Percentiles rank a stretch among this genome's conserved stretches.
Conservation (phyloP, 2,797 vertebrate species). For the Pelobates cultripes region DNA sequence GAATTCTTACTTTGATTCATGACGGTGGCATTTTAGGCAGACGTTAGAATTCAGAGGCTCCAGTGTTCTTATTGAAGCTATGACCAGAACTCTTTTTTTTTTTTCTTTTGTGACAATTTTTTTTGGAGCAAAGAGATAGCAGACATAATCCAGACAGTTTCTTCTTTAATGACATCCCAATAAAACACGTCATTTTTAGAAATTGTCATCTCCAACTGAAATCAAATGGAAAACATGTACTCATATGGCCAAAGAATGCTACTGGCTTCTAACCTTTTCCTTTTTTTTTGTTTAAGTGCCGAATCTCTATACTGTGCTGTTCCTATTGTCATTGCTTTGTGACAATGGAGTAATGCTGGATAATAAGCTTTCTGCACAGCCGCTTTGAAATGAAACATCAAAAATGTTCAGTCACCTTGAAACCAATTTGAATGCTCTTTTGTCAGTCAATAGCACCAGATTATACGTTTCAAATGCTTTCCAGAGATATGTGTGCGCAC, state of each 20-base stretch:
- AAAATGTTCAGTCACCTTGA: slow-evolving; percentile 51
- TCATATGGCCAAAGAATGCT: neutral
- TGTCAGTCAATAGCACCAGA: slow-evolving; percentile 45
- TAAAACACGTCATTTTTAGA: neutral
- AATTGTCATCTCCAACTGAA: neutral
- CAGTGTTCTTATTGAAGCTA: neutral
- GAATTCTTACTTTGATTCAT: neutral
- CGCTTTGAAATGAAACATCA: slow-evolving; percentile 44
- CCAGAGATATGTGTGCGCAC: slow-evolving; percentile 39
- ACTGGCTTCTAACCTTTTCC: neutral
- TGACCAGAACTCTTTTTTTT: neutral
- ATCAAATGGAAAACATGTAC: neutral
- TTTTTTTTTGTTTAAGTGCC: neutral
- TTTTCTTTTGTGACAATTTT: neutral
- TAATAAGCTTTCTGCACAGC: slow-evolving; percentile 36
- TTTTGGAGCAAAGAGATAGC: neutral
- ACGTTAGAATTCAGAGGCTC: neutral
- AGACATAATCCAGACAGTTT: neutral
- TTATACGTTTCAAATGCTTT: slow-evolving; percentile 45
- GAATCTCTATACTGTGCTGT: neutral
- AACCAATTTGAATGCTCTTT: slow-evolving; percentile 50
- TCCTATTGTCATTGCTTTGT: slow-evolving; percentile 9
- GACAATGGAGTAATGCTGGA: neutral
- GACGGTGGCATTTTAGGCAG: neutral
- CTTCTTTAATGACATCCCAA: neutral